phyloP scores from a whole-genome alignment of 1,140 invertebrate species.

The Reticulitermes speratus region DNA sequence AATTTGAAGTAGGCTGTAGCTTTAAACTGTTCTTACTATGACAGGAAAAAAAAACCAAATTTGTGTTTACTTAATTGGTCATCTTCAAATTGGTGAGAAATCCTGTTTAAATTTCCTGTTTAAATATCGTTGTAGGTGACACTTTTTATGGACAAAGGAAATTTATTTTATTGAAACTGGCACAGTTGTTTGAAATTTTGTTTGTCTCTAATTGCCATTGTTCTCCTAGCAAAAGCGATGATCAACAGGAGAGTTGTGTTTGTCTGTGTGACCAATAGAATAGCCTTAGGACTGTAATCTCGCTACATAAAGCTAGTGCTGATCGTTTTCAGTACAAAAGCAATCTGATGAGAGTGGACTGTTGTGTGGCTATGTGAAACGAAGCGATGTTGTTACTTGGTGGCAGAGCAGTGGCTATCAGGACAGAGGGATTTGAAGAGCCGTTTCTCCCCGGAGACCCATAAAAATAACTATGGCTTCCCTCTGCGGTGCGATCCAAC shows the following conservation, averaged over 20 bases:
- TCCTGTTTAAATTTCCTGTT: too few relatives aligned
- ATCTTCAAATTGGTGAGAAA: too few relatives aligned
- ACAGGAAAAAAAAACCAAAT: too few relatives aligned
- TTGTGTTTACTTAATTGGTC: too few relatives aligned
- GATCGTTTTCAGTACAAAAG: background rate
- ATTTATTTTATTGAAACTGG: background rate
- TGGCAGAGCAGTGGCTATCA: background rate
- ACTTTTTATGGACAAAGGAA: background rate
- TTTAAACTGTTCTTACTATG: too few relatives aligned
- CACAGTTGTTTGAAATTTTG: background rate
- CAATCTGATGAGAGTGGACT: background rate
- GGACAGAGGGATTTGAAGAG: background rate
- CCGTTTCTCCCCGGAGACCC: background rate
- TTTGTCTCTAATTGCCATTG: background rate
- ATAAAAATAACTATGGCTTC: background rate
- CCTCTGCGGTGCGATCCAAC: background rate
- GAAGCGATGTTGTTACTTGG: background rate
- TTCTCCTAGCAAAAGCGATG: background rate
- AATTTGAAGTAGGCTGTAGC: too few relatives aligned
- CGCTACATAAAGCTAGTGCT: background rate
- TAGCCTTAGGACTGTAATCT: background rate
- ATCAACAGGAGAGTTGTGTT: background rate
- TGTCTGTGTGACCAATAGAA: background rate
- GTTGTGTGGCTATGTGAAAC: background rate
- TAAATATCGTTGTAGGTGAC: too few relatives aligned